These are phyloP conservation scores for Coenobita brevimanus DNA, from an alignment of 1,140 invertebrate genomes.

Conservation along the genomic window DNA sequence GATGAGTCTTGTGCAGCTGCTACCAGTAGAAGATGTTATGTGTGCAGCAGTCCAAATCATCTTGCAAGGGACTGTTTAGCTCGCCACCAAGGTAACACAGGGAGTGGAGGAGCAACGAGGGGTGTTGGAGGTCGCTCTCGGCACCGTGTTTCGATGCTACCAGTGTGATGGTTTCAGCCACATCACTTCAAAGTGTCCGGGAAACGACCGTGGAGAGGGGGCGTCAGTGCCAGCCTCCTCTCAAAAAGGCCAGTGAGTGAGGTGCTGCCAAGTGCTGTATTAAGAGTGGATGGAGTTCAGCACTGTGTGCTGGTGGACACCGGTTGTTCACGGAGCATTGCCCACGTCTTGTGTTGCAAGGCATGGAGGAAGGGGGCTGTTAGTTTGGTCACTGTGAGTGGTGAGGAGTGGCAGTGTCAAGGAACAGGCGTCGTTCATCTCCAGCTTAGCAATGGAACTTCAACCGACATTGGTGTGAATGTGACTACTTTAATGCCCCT, in stretches of 20 bases:
- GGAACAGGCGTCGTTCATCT: neutral
- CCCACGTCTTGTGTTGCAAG: neutral
- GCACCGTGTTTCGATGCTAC: conserved; percentile 22
- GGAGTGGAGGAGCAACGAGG: no score
- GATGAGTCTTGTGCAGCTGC: neutral
- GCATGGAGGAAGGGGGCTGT: neutral
- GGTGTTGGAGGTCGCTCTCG: no score
- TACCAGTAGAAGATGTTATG: neutral
- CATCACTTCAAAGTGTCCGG: neutral
- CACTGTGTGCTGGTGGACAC: neutral
- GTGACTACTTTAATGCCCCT: conserved; percentile 1
- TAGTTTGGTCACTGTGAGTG: conserved; percentile 5
- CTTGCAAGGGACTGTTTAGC: no score
- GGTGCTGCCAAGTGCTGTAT: neutral
- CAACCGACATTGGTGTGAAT: neutral
- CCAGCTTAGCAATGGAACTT: neutral
- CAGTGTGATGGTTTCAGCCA: conserved; percentile 4
- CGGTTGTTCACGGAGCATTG: no score
- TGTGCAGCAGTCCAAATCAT: neutral
- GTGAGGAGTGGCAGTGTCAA: neutral
- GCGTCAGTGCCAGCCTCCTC: neutral
- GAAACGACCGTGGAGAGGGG: conserved; percentile 9
- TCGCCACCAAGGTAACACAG: no score
- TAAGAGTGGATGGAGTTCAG: neutral
- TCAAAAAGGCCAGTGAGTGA: neutral